A percentile compares a stretch with the other conserved stretches of the same genome.
Conservation (phyloP, 1,140 invertebrate genomes). For the Eciton burchellii region DNA sequence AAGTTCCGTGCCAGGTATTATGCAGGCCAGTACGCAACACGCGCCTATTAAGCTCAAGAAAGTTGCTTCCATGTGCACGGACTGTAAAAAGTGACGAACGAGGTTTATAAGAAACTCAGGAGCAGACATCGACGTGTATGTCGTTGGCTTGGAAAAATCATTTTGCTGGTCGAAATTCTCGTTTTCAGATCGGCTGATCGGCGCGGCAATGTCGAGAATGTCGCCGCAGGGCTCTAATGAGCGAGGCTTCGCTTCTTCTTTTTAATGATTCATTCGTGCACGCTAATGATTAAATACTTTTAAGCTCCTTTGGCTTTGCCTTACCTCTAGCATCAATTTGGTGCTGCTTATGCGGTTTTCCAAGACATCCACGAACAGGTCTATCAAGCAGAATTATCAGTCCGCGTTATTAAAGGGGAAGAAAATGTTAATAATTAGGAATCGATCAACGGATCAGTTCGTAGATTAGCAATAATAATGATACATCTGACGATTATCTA, state of each 20-base stretch:
- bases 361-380: constrained; percentile 80
- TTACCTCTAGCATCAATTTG: constrained; percentile 81
- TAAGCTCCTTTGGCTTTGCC: constrained; percentile 22
- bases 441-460: background rate
- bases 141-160: no score
- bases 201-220: background rate
- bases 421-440: constrained; percentile 7
- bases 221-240: constrained; percentile 1
- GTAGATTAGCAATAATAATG: no score
- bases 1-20: constrained; percentile 82
- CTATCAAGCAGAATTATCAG: constrained; percentile 65
- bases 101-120: constrained; percentile 29
- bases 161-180: background rate
- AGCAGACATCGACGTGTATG: background rate
- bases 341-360: constrained; percentile 77
- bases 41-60: constrained; percentile 77
- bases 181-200: background rate
- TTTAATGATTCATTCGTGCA: constrained; percentile 7
- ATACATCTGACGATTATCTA: no score
- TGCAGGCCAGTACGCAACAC: constrained; percentile 80
- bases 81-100: constrained; percentile 71
- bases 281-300: constrained; percentile 19
- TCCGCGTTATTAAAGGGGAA: constrained; percentile 33
- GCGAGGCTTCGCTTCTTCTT: background rate
- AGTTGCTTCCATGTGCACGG: constrained; percentile 78